Percentiles rank a stretch among this genome's conserved stretches.
phyloP scores from a whole-genome alignment of 2,888 invertebrate species.

The Chromoteleia sp. region DNA sequence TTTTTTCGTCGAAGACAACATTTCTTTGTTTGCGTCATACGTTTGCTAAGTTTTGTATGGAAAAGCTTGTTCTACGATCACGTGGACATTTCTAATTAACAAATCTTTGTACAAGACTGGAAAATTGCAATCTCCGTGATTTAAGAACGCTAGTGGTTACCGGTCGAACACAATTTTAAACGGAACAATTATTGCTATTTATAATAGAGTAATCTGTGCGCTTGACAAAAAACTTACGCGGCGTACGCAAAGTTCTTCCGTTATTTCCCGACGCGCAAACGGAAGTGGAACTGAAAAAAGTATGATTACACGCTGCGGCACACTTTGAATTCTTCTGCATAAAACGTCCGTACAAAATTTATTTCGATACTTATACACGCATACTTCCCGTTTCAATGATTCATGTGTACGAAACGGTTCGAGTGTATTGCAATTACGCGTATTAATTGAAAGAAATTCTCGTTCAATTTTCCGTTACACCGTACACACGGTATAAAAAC shows the following conservation, averaged over 20 bases:
- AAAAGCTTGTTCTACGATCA: not conserved
- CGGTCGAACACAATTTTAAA: not conserved
- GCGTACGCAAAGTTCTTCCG: constrained; percentile 20
- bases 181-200: constrained; percentile 13
- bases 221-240: constrained; percentile 15
- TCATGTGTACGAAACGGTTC: not conserved
- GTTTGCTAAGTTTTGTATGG: not conserved
- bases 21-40: not conserved
- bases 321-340: constrained; percentile 1
- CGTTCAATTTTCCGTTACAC: too few species aligned
- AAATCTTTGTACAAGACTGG: too few species aligned
- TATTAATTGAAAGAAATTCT: too few species aligned
- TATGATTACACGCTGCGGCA: not conserved
- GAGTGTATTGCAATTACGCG: too few species aligned
- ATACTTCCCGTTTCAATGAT: not conserved
- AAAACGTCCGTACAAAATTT: not conserved
- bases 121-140: too few species aligned
- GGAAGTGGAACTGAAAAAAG: constrained; percentile 25
- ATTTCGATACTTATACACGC: too few species aligned
- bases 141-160: too few species aligned
- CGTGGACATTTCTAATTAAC: constrained; percentile 18
- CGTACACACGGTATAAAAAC: too few species aligned
- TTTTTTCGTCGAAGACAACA: constrained; percentile 5
- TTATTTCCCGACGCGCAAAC: constrained; percentile 24
- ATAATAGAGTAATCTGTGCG: constrained; percentile 23